Base-by-base conservation (phyloP, 2,888 invertebrate species). In the Xanthorhoe designata region DNA sequence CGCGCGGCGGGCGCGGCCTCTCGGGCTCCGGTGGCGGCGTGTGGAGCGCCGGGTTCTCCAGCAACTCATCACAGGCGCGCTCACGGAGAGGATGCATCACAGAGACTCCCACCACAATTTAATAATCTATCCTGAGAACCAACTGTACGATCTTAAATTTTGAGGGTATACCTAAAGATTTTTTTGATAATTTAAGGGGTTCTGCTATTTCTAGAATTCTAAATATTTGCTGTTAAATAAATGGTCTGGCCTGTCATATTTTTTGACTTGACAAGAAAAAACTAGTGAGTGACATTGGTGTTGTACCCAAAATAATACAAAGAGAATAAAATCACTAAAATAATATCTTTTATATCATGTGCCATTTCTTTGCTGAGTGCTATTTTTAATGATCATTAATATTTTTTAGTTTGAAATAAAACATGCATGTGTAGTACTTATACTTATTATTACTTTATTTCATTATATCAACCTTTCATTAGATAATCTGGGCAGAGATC, bases 1-100 rank as follows among this genome's bases (percentile, higher is more conserved):
- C 79, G 18, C 87, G 84, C 6, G 91, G 91, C 1, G 90, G 88
- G 0, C 83, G 82, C 1, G 90, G 88, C 18, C 73, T 75, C 68
- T 88, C 90, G 0, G 91, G 91, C 66, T 88, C 89, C 0, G 90
- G 87, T 7, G 91, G 91, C 18, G 92, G 92, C 7, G 91, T 89
- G 9, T 75, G 75, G 51, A 92, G 76, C 24, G 80, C 69, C 0
- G 91, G 88, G 59, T 90, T 53, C 45, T 88, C 80, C 45, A 92
- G 73, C 47, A 92, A 66, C 3, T 78, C 82, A 53, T 92, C 89
- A 64, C 92, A 92, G 0, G 71, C 71, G 24, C 82, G 82, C 72
- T 90, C 87, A 0, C 83, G 80, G 10, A 85, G 64, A 0, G 92
- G 92, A 77, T 90, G 87, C 92, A 91, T 92, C 38, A 42, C 32